Percentiles rank a stretch among this genome's conserved stretches.
These are phyloP conservation scores for Machimus rusticus DNA, from an alignment of 2,888 invertebrate genomes.

Conservation along the genomic window DNA sequence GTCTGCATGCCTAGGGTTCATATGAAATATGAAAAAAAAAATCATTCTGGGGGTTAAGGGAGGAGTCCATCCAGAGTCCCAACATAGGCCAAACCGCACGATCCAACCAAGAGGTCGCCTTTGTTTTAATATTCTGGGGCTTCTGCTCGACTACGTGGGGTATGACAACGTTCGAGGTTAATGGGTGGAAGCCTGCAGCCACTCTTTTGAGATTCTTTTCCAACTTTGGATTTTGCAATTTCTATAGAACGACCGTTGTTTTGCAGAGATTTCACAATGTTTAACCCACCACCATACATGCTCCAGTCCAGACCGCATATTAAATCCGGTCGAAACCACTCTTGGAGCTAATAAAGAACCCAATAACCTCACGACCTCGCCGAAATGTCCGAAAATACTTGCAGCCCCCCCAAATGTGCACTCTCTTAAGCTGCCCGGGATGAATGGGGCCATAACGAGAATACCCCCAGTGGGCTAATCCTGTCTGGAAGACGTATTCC, in stretches of 20 bases:
- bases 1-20: neutral
- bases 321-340: neutral
- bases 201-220: neutral
- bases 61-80: neutral
- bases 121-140: conserved; percentile 16
- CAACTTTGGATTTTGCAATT: neutral
- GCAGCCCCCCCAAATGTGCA: neutral
- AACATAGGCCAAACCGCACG: conserved; percentile 4
- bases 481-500: neutral
- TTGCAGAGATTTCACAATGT: neutral
- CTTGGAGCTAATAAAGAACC: neutral
- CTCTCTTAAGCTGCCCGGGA: neutral
- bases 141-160: neutral
- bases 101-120: neutral
- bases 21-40: neutral
- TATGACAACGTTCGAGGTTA: conserved; percentile 13
- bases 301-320: neutral
- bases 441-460: neutral
- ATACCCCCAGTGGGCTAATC: neutral
- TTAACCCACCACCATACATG: neutral
- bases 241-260: neutral
- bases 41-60: neutral
- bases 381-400: neutral
- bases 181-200: neutral
- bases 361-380: neutral